Evolutionary conservation across 2,113 vertebrate genomes (phyloP).

Genomic region (Burhinus bistriatus): DNA sequence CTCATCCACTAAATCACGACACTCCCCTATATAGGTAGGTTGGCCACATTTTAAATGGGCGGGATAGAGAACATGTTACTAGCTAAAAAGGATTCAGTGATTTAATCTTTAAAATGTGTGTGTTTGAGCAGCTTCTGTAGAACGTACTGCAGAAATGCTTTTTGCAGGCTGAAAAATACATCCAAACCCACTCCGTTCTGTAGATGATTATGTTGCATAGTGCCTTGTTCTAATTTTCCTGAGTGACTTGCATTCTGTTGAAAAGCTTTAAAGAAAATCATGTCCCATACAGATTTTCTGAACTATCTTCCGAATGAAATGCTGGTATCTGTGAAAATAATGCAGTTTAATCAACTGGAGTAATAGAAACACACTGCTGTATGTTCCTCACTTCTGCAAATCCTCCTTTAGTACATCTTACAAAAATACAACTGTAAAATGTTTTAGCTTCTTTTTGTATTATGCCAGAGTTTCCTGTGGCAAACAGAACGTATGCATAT

Average conservation of each 20-base stretch:
- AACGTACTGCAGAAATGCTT: neutral
- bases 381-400: neutral
- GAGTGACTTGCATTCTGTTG: neutral
- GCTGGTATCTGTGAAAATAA: slow-evolving; percentile 34
- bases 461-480: neutral
- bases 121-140: neutral
- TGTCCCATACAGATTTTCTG: neutral
- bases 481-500: neutral
- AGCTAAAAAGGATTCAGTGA: neutral
- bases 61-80: neutral
- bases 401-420: neutral
- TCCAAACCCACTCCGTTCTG: neutral
- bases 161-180: neutral
- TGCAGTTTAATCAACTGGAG: neutral
- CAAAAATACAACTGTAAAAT: neutral
- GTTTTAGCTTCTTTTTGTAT: slow-evolving; percentile 1
- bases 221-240: neutral
- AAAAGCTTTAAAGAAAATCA: slow-evolving; percentile 31
- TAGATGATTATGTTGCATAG: neutral
- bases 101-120: neutral
- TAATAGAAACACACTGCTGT: neutral
- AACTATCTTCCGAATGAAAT: neutral
- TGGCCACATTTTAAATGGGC: neutral
- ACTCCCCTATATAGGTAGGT: neutral
- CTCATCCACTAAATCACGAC: neutral